These are phyloP conservation scores for Trichacis sp. DNA, from an alignment of 2,888 invertebrate species.

Conservation along the genomic window DNA sequence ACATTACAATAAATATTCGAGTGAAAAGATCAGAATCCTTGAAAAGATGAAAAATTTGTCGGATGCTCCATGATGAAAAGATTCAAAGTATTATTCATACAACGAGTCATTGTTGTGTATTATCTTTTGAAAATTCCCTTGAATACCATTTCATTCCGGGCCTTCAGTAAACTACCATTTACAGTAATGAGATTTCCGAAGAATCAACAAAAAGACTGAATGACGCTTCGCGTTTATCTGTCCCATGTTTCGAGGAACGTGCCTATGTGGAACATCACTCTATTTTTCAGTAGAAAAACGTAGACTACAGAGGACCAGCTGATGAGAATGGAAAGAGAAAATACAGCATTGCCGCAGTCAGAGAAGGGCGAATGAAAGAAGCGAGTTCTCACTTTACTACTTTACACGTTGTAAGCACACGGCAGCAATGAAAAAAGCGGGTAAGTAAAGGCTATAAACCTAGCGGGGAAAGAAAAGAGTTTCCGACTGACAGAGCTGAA, in stretches of 20 bases:
- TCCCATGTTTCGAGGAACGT: constrained; percentile 19
- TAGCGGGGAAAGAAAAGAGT: constrained; percentile 45
- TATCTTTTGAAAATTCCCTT: too few relatives aligned
- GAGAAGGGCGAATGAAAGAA: constrained; percentile 42
- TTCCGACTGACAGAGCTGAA: constrained; percentile 51
- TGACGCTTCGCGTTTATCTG: constrained; percentile 1
- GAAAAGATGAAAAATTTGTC: too few relatives aligned
- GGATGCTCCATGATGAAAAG: too few relatives aligned
- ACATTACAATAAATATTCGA: too few relatives aligned
- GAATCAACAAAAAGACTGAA: too few relatives aligned
- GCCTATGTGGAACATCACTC: constrained; percentile 27
- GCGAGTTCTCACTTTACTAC: constrained; percentile 56
- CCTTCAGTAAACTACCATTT: too few relatives aligned
- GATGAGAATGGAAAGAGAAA: constrained; percentile 25
- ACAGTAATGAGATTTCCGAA: too few relatives aligned
- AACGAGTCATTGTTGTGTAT: too few relatives aligned
- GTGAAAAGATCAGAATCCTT: too few relatives aligned
- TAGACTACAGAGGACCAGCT: constrained; percentile 25
- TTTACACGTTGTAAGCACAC: constrained; percentile 50
- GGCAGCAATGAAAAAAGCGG: constrained; percentile 47
- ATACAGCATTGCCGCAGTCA: constrained; percentile 25
- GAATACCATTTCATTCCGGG: too few relatives aligned
- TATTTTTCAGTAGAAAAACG: constrained; percentile 23
- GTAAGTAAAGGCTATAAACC: constrained; percentile 44
- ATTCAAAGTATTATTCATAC: too few relatives aligned